Conservation (phyloP, 1,140 invertebrate genomes). For the Cecropterus lyciades region DNA sequence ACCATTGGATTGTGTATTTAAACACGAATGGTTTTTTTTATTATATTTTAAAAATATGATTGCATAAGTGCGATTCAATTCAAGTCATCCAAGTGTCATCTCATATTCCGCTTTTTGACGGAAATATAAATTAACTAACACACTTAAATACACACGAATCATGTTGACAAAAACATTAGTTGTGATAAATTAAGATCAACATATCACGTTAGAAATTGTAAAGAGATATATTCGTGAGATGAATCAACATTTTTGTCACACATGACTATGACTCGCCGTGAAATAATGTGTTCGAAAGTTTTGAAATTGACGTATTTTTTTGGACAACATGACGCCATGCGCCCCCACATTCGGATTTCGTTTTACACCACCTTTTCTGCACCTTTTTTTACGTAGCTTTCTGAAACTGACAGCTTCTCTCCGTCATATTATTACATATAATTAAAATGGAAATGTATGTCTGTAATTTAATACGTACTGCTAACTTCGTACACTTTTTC, state of each 20-base stretch:
- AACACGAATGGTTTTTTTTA: too few species aligned
- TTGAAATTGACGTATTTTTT: neutral
- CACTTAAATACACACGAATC: neutral
- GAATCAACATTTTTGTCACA: neutral
- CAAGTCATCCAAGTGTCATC: too few species aligned
- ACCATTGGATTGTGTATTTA: too few species aligned
- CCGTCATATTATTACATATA: too few species aligned
- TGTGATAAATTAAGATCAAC: neutral
- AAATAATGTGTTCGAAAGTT: neutral
- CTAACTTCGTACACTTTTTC: too few species aligned
- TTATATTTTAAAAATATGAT: too few species aligned
- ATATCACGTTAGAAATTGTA: neutral
- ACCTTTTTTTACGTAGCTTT: neutral
- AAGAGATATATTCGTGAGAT: neutral
- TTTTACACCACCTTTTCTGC: neutral
- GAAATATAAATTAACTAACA: too few species aligned
- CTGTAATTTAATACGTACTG: too few species aligned
- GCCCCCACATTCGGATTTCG: neutral
- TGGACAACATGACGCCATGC: neutral
- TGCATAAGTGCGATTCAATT: too few species aligned
- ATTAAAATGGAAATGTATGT: too few species aligned
- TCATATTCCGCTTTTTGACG: too few species aligned
- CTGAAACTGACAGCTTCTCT: too few species aligned
- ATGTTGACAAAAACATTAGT: neutral
- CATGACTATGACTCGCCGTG: neutral